Evolutionary conservation across 2,797 vertebrate species (phyloP).

Genomic region (Valencia hispanica): DNA sequence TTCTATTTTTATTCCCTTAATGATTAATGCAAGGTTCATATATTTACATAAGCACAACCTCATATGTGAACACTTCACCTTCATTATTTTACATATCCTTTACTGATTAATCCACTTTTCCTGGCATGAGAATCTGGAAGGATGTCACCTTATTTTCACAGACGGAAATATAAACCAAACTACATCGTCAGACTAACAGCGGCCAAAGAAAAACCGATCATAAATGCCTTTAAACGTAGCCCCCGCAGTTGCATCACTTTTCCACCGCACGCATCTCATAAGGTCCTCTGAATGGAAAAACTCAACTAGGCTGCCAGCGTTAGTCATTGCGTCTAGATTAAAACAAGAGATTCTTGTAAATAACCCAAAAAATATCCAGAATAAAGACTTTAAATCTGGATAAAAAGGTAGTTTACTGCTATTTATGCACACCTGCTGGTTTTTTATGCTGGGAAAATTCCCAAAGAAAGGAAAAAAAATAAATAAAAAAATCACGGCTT

Average conservation of each 20-base stretch:
- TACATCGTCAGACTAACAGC: neutral
- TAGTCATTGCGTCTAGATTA: neutral
- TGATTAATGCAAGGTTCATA: neutral
- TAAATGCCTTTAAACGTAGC: neutral
- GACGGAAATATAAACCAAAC: neutral
- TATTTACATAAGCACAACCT: too few species aligned
- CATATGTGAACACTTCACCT: too few species aligned
- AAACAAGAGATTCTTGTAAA: neutral
- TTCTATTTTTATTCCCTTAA: neutral
- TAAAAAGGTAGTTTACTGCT: neutral
- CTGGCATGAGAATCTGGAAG: too few species aligned
- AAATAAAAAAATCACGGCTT: too few species aligned
- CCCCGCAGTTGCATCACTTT: neutral
- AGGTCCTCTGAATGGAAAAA: neutral
- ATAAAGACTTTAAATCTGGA: neutral
- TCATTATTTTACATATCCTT: too few species aligned
- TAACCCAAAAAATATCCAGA: neutral
- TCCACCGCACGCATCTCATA: neutral
- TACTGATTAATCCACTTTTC: too few species aligned
- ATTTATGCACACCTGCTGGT: neutral
- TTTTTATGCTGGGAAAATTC: neutral
- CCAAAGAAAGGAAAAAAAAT: too few species aligned
- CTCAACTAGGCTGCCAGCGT: neutral
- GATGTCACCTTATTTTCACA: too few species aligned
- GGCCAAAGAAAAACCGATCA: too few species aligned